These are phyloP conservation scores for Cygnus atratus DNA, from an alignment of 2,113 vertebrate species.

Conservation along the genomic window DNA sequence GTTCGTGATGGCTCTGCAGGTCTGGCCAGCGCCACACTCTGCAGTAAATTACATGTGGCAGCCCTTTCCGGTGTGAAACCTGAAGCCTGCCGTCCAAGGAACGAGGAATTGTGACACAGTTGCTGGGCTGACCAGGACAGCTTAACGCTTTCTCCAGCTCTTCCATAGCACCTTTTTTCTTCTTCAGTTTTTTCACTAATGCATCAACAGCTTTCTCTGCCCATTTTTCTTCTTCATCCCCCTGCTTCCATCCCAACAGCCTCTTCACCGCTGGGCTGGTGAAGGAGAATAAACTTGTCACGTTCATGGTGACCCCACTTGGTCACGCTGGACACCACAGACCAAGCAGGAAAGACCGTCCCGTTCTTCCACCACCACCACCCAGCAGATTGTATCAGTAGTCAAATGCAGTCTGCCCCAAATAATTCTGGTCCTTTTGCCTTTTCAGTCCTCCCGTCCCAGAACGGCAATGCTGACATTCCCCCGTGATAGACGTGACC, in stretches of 20 bases:
- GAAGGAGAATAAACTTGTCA: constrained; percentile 98
- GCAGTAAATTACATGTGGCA: constrained; percentile 95
- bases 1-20: constrained; percentile 96
- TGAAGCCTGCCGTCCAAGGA: constrained; percentile 94
- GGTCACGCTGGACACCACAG: neutral
- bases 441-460: neutral
- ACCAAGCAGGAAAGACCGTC: neutral
- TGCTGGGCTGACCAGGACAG: constrained; percentile 94
- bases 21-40: constrained; percentile 98
- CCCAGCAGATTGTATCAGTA: neutral
- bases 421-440: constrained; percentile 12
- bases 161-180: constrained; percentile 99
- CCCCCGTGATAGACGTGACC: neutral
- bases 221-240: constrained; percentile 98
- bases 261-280: constrained; percentile 97
- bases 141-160: constrained; percentile 94
- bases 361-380: neutral
- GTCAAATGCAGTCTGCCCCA: neutral
- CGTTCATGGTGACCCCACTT: constrained; percentile 82
- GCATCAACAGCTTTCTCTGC: constrained; percentile 97
- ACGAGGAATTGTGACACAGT: constrained; percentile 95
- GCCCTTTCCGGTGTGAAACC: constrained; percentile 94
- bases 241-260: constrained; percentile 96
- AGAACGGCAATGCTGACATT: constrained; percentile 38
- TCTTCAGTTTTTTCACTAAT: constrained; percentile 96